phyloP scores from a whole-genome alignment of 2,113 vertebrate species.

The Cettia cetti region DNA sequence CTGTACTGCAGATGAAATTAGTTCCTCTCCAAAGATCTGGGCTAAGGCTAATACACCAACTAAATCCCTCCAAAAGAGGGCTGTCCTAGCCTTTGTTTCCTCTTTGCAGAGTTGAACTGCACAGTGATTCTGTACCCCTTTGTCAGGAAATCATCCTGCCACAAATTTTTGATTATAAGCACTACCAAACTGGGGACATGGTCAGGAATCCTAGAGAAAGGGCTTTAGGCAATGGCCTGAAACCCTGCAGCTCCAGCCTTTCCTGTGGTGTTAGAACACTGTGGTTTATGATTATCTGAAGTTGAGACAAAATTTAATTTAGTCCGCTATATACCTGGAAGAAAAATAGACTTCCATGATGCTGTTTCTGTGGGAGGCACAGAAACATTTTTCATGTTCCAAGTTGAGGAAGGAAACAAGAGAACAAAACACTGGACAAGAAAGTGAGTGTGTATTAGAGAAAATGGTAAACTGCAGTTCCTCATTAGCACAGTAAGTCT shows the following conservation, averaged over 20 bases:
- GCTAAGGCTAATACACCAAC: neutral
- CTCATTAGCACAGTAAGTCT: neutral
- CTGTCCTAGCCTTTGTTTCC: conserved; percentile 23
- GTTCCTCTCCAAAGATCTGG: neutral
- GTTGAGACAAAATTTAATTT: neutral
- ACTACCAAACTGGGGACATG: neutral
- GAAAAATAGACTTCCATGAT: neutral
- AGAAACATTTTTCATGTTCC: neutral
- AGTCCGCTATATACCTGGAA: neutral
- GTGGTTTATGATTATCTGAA: neutral
- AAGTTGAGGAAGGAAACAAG: neutral
- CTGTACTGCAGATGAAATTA: neutral
- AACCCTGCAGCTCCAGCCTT: neutral
- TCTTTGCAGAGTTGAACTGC: neutral
- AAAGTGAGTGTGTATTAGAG: neutral
- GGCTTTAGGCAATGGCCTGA: neutral
- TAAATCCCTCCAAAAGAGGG: conserved; percentile 27
- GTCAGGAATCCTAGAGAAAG: neutral
- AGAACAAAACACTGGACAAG: neutral
- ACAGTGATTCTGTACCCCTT: neutral
- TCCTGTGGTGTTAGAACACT: neutral
- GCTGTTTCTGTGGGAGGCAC: neutral
- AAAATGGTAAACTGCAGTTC: neutral
- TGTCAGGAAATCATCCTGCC: neutral
- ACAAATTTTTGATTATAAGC: neutral